Base-by-base conservation (phyloP, 2,888 invertebrate species). In the Eilema griseolum region DNA sequence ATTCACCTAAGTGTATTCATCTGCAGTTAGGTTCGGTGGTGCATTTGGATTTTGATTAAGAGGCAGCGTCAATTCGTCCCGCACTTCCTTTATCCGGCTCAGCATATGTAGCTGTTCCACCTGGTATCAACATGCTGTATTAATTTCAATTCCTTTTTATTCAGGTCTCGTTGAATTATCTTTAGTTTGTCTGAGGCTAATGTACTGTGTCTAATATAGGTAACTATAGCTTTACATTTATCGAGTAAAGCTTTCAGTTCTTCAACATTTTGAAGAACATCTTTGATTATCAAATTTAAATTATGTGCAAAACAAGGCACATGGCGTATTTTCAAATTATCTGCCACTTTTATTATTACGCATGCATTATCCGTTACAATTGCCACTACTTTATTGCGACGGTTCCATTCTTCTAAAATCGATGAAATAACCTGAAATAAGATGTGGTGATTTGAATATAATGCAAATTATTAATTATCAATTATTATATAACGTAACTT, bases 121-220 rank as follows among this genome's bases (percentile, higher is more conserved):
- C 74, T 67, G 8, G 71, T 72, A 28, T 74, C 69, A 10, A 69
- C 62, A 52, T 70, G 46, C 28, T 74, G 68, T 8, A 67, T 67
- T 46, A 67, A 59, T 70, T 74, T 71, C 20, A 71, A 56, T 31
- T 63, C 66, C 20, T 56, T 56, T 64, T 66, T 68, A 46, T 69
- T 69, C 24, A 66, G 20, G 26, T 59, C 57, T 72, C 59, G 28
- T 12, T 68, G 65, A 28, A 65, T 57, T 1, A 61, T 11, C 37
- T 67, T 67, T 26, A 68, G 61, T 57, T 68, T 52, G 31, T 61
- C 61, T 12, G 71, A 68, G 37, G 68, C 68, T 26, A 68, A 64
- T 16, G 70, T 68, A 68, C 73, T 70, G n/a, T 62, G 61, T 63
- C 37, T 70, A 62, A 66, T 70, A 67, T 52, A 69, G 20, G 61